A percentile compares a stretch with the other conserved stretches of the same genome.
phyloP scores from a whole-genome alignment of 2,113 vertebrate genomes.

The Hemichromis elongatus region DNA sequence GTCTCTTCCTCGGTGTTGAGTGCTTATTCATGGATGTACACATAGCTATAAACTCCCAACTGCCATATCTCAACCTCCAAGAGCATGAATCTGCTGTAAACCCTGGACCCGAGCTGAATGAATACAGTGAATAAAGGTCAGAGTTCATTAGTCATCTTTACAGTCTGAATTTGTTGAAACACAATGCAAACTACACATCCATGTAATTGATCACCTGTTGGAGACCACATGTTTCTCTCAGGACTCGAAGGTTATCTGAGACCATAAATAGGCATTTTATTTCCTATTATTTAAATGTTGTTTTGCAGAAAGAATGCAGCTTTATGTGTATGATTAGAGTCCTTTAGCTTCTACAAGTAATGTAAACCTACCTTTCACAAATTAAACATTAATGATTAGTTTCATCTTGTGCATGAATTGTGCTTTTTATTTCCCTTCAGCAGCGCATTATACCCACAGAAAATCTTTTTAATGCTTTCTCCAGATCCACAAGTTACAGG shows the following conservation, averaged over 20 bases:
- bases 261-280: neutral
- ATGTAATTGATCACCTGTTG: neutral
- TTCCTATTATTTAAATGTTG: neutral
- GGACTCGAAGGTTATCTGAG: neutral
- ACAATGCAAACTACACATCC: neutral
- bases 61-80: neutral
- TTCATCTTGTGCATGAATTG: neutral
- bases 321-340: neutral
- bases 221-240: neutral
- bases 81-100: neutral
- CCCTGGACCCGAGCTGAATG: neutral
- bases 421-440: neutral
- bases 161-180: neutral
- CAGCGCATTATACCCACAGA: neutral
- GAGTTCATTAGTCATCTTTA: neutral
- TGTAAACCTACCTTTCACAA: neutral
- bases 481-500: neutral
- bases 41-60: neutral
- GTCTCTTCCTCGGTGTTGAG: conserved; percentile 24
- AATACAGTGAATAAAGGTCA: neutral
- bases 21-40: conserved; percentile 21
- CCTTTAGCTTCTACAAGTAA: neutral
- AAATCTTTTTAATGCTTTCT: neutral
- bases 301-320: neutral
- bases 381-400: neutral